Conservation (phyloP, 2,888 invertebrate genomes). For the Sabellastarte sp. region DNA sequence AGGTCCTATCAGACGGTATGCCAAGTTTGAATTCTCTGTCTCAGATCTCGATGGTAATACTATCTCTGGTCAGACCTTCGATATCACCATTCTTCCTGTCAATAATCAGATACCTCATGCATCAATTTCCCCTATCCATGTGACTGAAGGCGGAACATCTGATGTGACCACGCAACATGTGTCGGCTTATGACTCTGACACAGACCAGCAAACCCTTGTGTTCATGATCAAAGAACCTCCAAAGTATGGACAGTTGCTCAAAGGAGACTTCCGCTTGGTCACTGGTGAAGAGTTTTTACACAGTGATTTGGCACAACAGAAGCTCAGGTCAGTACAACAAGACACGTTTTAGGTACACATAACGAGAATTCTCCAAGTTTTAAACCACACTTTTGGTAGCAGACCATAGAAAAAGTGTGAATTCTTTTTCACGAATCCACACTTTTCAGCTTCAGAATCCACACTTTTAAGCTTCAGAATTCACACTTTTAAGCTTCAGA, state of each 20-base stretch:
- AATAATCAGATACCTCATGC: slow-evolving; percentile 41
- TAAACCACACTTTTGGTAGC: too few relatives aligned
- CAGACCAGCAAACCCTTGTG: slow-evolving; percentile 42
- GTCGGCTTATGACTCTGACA: slow-evolving; percentile 55
- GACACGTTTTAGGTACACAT: too few relatives aligned
- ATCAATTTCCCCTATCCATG: slow-evolving; percentile 36
- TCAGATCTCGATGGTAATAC: slow-evolving; percentile 11
- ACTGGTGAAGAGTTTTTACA: slow-evolving; percentile 48
- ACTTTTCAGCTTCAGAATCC: too few relatives aligned
- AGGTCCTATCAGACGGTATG: slow-evolving; percentile 36
- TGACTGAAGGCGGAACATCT: slow-evolving; percentile 54
- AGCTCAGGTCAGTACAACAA: slow-evolving; percentile 44
- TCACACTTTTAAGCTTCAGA: too few relatives aligned
- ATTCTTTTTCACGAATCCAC: too few relatives aligned
- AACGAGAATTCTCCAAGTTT: too few relatives aligned
- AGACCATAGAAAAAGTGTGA: too few relatives aligned
- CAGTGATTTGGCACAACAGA: slow-evolving; percentile 42
- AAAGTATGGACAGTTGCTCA: slow-evolving; percentile 50
- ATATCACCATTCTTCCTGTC: slow-evolving; percentile 54
- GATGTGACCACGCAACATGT: slow-evolving; percentile 50
- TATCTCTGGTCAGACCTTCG: slow-evolving; percentile 43
- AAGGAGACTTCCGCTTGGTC: slow-evolving; percentile 43
- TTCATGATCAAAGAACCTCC: slow-evolving; percentile 51
- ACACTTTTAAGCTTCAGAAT: too few relatives aligned
- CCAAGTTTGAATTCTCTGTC: slow-evolving; percentile 19